A percentile compares a stretch with the other conserved stretches of the same genome.
These are phyloP conservation scores for Plestiodon gilberti DNA, from an alignment of 2,113 vertebrate genomes.

Conservation along the genomic window DNA sequence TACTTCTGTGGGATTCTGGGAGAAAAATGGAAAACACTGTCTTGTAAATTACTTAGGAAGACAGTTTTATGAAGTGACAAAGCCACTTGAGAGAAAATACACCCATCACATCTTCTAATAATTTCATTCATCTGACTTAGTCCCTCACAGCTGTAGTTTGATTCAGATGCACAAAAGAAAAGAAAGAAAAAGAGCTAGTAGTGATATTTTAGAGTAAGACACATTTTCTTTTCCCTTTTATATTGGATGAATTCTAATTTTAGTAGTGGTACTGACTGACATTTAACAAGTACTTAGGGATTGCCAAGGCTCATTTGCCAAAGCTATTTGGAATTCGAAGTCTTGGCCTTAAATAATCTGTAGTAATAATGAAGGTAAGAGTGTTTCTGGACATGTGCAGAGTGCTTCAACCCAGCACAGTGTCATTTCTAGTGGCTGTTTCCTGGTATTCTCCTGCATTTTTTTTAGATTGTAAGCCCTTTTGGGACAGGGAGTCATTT, in stretches of 20 bases:
- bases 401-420: not conserved
- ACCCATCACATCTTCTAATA: not conserved
- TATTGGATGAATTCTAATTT: not conserved
- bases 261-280: not conserved
- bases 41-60: not conserved
- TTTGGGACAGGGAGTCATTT: no score
- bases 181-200: not conserved
- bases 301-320: not conserved
- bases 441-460: no score
- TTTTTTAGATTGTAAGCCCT: no score
- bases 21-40: not conserved
- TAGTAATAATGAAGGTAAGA: not conserved
- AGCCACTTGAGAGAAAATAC: not conserved
- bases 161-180: not conserved
- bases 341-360: not conserved
- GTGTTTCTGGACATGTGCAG: not conserved
- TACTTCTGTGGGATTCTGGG: not conserved
- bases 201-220: not conserved
- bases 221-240: not conserved
- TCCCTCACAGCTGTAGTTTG: not conserved
- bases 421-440: no score
- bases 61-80: constrained; percentile 19
- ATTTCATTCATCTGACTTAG: not conserved
- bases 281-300: not conserved
- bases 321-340: not conserved